These are phyloP conservation scores for Maniola hyperantus DNA, from an alignment of 2,888 invertebrate genomes.

Conservation along the genomic window DNA sequence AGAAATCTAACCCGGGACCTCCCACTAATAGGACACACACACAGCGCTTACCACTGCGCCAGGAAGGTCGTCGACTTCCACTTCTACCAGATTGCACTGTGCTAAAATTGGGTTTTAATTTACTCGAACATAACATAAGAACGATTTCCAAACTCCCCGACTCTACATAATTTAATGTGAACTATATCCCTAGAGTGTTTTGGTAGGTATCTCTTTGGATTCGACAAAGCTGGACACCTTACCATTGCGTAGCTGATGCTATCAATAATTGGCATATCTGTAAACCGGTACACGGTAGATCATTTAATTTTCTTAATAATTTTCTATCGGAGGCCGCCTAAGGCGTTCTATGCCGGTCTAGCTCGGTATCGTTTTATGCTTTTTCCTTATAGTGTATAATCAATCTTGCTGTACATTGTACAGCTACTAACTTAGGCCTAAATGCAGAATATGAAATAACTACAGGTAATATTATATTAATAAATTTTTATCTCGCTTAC, in stretches of 20 bases:
- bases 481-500: neutral
- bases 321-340: constrained; percentile 73
- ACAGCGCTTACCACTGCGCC: no score
- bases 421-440: constrained; percentile 33
- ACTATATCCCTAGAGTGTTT: no score
- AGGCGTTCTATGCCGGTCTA: constrained; percentile 62
- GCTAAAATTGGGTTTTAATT: no score
- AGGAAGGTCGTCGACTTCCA: no score
- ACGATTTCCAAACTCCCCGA: no score
- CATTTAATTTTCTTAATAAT: constrained; percentile 83
- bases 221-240: constrained; percentile 2
- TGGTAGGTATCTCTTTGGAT: neutral
- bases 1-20: no score
- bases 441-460: constrained; percentile 26
- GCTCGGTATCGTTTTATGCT: constrained; percentile 66
- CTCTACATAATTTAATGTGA: no score
- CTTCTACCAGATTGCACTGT: no score
- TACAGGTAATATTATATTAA: neutral
- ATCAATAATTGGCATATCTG: constrained; percentile 82
- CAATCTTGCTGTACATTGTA: constrained; percentile 56
- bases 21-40: no score
- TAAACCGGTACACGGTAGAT: constrained; percentile 72
- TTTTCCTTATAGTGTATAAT: constrained; percentile 73
- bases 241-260: constrained; percentile 55
- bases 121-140: no score